phyloP scores from a whole-genome alignment of 2,797 vertebrate species.

The Emydoidea blandingii region DNA sequence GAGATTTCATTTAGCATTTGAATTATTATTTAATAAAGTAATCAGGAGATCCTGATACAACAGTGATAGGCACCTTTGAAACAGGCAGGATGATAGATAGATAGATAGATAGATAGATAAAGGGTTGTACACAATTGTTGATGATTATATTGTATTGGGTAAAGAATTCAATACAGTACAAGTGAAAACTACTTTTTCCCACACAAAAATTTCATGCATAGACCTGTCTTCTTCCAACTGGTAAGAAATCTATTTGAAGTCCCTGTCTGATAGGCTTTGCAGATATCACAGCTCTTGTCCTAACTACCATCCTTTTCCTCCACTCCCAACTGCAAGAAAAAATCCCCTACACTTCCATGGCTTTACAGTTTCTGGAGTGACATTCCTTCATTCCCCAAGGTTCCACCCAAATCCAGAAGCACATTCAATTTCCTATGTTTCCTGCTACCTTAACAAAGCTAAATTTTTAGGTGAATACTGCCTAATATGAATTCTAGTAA shows the following conservation, averaged over 20 bases:
- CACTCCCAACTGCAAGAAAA: too few species aligned
- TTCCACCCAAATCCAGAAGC: background rate
- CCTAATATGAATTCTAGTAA: background rate
- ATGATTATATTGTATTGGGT: background rate
- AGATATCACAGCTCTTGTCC: background rate
- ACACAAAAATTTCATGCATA: background rate
- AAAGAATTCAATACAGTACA: background rate
- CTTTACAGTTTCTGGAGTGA: too few species aligned
- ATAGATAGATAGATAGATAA: too few species aligned
- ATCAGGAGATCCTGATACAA: background rate
- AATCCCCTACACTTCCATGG: accelerated
- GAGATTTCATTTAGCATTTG: background rate
- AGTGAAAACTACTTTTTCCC: background rate
- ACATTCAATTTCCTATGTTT: background rate
- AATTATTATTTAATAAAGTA: background rate
- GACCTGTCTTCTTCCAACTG: background rate
- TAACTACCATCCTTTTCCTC: background rate
- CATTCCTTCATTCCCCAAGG: background rate
- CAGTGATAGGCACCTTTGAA: background rate
- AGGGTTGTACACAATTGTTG: background rate
- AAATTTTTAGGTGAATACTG: background rate
- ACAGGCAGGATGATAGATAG: background rate
- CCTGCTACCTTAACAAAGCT: background rate
- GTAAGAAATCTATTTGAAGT: background rate
- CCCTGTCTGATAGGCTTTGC: background rate